These are phyloP conservation scores for Chromobotia macracanthus DNA, from an alignment of 2,797 vertebrate genomes.

Conservation along the genomic window DNA sequence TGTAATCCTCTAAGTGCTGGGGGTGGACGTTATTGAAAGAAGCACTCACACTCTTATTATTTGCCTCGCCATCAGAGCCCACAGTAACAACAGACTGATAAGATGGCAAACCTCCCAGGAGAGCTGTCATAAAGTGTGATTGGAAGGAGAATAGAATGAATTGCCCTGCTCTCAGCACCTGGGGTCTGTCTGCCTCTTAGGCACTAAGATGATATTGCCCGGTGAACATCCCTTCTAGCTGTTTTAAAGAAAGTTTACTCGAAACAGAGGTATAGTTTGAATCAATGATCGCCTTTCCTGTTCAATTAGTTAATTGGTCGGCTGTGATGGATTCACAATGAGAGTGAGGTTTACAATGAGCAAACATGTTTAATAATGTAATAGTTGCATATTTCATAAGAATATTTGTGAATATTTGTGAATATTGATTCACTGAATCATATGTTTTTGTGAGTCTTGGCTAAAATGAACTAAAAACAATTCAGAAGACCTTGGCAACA, in stretches of 20 bases:
- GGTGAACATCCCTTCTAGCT: slow-evolving; percentile 38
- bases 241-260: not conserved
- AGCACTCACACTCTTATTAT: slow-evolving; percentile 25
- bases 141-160: slow-evolving; percentile 43
- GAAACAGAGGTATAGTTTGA: slow-evolving; percentile 15
- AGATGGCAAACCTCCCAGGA: slow-evolving; percentile 48
- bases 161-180: slow-evolving; percentile 50
- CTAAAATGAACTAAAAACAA: not conserved
- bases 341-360: not conserved
- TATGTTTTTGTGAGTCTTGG: not conserved
- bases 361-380: not conserved
- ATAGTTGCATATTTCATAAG: not conserved
- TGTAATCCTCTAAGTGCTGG: slow-evolving; percentile 36
- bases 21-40: slow-evolving; percentile 35
- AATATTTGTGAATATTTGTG: not conserved
- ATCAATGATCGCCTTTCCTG: slow-evolving; percentile 25
- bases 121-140: slow-evolving; percentile 39
- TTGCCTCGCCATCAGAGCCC: slow-evolving; percentile 42
- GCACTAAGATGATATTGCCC: slow-evolving; percentile 12
- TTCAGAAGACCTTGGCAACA: not conserved
- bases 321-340: not conserved
- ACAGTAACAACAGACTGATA: slow-evolving; percentile 48
- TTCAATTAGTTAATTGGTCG: slow-evolving; percentile 24
- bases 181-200: slow-evolving; percentile 48
- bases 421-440: not conserved